Base-by-base conservation (phyloP, 2,888 invertebrate genomes). In the Incurvaria masculella region DNA sequence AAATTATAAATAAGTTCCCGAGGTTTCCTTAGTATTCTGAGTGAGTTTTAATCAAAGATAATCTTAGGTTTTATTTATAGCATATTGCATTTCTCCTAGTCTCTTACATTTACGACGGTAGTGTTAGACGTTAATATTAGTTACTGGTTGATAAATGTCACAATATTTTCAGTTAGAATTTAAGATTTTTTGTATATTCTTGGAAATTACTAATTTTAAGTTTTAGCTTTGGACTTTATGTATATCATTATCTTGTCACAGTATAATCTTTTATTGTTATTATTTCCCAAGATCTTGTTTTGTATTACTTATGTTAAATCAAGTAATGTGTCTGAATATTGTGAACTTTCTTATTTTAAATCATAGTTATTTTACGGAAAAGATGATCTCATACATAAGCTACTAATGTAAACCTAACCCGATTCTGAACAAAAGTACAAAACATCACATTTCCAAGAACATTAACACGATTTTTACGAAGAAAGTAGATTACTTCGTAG, bases 71-170 rank as follows among this genome's bases (percentile, higher is more conserved):
- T 65, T 65, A 66, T 62, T 65, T 63, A 63, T 75, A 74, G 74
- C 75, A 71, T 72, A 74, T 73, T 68, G 73, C 78, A 74, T 76
- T 76, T 78, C 74, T 68, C 65, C 78, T 78, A 78, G 78, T 78
- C 78, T 41, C 21, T 76, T 76, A 76, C 72, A 71, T 76, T 18
- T 74, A 66, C 65, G 63, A 66, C 61, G 63, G 71, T 72, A 70
- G 69, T 68, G 61, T 42, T 33, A 33, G 33, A 33, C 33, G 14
- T 33, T 33, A 23, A 33, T 33, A 33, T 33, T 33, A 33, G 33
- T 8, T 33, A 33, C 33, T 33, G 33, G 14, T 33, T n/a, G 11
- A 14, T n/a, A n/a, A 33, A n/a, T 33, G 11, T 14, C 33, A 33
- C 33, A 33, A 33, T 33, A 23, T 23, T 23, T 4, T 23, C 23